Conservation (phyloP, 2,797 vertebrate genomes). For the Sphenopsis melanotis region DNA sequence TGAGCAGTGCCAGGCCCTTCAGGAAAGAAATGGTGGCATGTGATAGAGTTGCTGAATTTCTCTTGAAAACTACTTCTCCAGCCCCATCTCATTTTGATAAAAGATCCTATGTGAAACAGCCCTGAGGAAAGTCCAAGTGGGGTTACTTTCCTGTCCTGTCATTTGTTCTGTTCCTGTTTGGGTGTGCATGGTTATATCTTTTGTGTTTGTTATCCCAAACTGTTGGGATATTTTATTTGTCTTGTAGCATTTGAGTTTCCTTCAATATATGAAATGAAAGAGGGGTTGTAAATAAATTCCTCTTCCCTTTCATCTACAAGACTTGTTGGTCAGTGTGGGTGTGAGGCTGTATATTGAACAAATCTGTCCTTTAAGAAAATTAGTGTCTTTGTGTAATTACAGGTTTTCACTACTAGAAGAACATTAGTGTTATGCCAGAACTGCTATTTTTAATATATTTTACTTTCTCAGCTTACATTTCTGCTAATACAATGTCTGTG, state of each 20-base stretch:
- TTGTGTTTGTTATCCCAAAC: neutral
- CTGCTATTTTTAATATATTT: neutral
- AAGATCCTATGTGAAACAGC: neutral
- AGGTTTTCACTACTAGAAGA: neutral
- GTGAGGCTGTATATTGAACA: neutral
- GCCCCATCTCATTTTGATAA: neutral
- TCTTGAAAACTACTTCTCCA: neutral
- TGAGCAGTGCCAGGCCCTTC: neutral
- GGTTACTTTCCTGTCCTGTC: neutral
- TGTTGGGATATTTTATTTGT: neutral
- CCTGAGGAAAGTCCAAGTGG: neutral
- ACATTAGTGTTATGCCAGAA: neutral
- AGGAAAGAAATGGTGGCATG: neutral
- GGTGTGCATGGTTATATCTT: neutral
- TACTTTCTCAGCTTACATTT: neutral
- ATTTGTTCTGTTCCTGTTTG: neutral
- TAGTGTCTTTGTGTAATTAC: neutral
- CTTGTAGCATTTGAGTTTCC: neutral
- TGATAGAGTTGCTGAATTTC: neutral
- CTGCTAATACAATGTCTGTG: neutral
- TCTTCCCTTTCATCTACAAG: neutral
- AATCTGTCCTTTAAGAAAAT: neutral
- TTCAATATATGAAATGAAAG: neutral
- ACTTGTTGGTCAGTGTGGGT: neutral
- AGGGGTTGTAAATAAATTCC: neutral